Evolutionary conservation across 2,113 vertebrate species (phyloP).

Genomic region (Porphyrio hochstetteri): DNA sequence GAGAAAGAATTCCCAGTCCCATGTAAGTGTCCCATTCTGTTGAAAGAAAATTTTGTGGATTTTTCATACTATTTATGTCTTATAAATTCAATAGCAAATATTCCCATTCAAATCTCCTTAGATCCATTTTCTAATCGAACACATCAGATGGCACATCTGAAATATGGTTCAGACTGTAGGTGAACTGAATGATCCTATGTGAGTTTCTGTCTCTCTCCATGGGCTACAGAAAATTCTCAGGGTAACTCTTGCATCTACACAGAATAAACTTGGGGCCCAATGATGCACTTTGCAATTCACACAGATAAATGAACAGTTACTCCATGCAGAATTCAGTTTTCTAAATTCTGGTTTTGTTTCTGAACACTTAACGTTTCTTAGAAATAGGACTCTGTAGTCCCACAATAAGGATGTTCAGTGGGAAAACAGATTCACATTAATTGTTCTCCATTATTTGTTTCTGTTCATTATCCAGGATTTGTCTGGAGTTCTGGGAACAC

Average conservation of each 20-base stretch:
- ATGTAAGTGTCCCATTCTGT: neutral
- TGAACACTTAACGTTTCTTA: neutral
- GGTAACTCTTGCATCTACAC: too few relatives aligned
- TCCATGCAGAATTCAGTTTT: neutral
- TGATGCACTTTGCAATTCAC: neutral
- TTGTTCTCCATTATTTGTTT: neutral
- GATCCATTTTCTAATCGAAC: neutral
- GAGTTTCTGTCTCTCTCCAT: neutral
- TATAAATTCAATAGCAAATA: neutral
- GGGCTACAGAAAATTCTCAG: neutral
- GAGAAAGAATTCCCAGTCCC: neutral
- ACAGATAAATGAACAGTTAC: neutral
- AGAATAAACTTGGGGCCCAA: neutral
- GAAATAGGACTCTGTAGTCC: neutral
- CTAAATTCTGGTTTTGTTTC: neutral
- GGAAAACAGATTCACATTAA: neutral
- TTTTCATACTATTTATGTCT: neutral
- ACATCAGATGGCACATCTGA: neutral
- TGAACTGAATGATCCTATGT: neutral
- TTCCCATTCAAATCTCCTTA: neutral
- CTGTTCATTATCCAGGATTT: neutral
- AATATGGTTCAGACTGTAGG: accelerated
- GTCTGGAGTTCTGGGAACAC: neutral
- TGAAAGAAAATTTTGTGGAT: accelerated
- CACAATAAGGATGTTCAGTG: neutral